Conservation (phyloP, 2,888 invertebrate genomes). For the Periphyllus acericola region DNA sequence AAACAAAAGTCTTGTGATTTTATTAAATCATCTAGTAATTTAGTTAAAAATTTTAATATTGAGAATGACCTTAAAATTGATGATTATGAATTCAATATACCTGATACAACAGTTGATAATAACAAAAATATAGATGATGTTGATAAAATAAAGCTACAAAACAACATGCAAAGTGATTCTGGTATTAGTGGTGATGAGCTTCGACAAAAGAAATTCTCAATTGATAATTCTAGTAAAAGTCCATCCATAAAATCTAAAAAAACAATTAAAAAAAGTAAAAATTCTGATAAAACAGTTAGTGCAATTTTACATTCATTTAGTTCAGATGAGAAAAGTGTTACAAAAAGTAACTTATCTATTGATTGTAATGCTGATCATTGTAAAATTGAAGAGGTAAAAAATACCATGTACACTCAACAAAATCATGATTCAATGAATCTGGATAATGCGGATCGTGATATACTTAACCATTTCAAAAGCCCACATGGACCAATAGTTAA, state of each 20-base stretch:
- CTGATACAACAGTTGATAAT: not conserved
- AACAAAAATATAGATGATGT: not conserved
- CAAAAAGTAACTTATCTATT: not conserved
- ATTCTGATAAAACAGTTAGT: not conserved
- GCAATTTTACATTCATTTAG: not conserved
- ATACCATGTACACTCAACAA: not conserved
- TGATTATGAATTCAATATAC: not conserved
- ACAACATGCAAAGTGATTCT: not conserved
- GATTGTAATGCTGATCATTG: not conserved
- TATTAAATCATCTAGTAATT: not conserved
- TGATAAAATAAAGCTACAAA: not conserved
- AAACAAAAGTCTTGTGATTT: conserved; percentile 1
- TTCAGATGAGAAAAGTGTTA: not conserved
- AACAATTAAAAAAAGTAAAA: not conserved
- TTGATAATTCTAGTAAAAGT: not conserved
- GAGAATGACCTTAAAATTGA: not conserved
- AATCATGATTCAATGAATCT: not conserved
- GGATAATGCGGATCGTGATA: not conserved
- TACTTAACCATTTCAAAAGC: not conserved
- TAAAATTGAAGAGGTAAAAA: not conserved
- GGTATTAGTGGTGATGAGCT: not conserved
- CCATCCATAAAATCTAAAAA: not conserved
- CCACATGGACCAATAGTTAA: not conserved
- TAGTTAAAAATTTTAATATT: not conserved
- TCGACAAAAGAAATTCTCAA: not conserved